These are phyloP conservation scores for Psophia crepitans DNA, from an alignment of 2,113 vertebrate species.

Conservation along the genomic window DNA sequence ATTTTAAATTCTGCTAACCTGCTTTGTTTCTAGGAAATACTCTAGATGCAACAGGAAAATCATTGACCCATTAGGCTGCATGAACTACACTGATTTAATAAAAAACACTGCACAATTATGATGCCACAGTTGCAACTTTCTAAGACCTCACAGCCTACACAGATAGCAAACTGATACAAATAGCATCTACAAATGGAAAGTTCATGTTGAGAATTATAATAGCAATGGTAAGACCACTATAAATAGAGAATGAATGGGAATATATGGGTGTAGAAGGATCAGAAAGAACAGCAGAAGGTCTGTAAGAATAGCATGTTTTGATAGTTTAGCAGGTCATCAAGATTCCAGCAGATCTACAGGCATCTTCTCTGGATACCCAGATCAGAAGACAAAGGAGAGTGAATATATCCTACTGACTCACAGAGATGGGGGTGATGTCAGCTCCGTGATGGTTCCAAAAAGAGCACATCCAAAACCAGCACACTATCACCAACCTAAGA, in stretches of 20 bases:
- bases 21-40: background rate
- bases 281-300: background rate
- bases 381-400: background rate
- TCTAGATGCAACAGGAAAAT: background rate
- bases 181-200: background rate
- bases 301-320: background rate
- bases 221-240: background rate
- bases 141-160: background rate
- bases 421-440: background rate
- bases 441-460: background rate
- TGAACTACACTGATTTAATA: background rate
- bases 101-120: background rate
- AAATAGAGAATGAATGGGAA: background rate
- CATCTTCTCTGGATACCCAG: background rate
- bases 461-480: background rate
- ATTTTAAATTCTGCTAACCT: background rate
- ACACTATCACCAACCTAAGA: background rate
- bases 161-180: background rate
- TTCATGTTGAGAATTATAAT: background rate
- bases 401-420: background rate
- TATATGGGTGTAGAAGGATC: background rate
- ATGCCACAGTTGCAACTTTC: background rate
- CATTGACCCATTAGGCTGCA: background rate
- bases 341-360: background rate
- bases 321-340: background rate